Evolutionary conservation across 2,113 vertebrate genomes (phyloP).

Genomic region (Geococcyx californianus): DNA sequence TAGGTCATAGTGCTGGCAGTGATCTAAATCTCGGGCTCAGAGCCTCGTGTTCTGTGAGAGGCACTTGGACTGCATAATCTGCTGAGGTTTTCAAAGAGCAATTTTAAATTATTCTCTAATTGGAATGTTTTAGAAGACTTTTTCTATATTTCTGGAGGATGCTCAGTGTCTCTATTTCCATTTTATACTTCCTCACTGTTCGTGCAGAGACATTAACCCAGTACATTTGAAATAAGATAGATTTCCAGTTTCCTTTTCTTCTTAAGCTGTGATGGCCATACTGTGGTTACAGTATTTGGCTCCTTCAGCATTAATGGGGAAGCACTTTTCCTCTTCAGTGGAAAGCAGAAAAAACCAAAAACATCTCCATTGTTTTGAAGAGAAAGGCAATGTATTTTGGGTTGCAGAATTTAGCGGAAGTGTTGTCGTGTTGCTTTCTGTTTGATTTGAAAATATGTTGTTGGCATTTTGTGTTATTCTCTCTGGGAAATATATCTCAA

Average conservation of each 20-base stretch:
- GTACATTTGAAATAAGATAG: neutral
- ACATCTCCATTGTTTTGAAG: neutral
- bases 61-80: neutral
- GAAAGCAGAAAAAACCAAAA: neutral
- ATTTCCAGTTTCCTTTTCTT: neutral
- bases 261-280: neutral
- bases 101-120: neutral
- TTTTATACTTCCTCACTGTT: neutral
- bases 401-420: neutral
- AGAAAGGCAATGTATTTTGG: neutral
- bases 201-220: neutral
- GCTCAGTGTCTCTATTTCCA: neutral
- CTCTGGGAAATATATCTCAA: neutral
- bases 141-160: neutral
- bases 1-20: constrained; percentile 37
- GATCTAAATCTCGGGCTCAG: neutral
- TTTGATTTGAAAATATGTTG: neutral
- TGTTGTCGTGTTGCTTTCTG: neutral
- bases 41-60: neutral
- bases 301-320: neutral
- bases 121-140: neutral
- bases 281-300: neutral
- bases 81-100: neutral
- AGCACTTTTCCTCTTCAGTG: neutral
- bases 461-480: neutral